Conservation (phyloP, 1,140 invertebrate genomes). For the Cryptotermes secundus region DNA sequence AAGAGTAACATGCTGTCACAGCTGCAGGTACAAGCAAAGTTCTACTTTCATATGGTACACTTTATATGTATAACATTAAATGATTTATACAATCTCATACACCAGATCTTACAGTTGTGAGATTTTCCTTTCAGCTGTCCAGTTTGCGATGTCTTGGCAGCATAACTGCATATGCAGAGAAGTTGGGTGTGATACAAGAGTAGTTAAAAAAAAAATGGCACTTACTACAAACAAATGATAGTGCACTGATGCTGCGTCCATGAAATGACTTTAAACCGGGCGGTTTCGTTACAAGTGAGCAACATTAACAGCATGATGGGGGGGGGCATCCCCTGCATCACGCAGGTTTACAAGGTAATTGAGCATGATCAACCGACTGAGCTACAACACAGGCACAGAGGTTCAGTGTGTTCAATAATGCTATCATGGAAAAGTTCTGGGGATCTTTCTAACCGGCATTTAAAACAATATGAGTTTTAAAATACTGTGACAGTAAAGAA, state of each 20-base stretch:
- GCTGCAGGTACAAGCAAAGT: not conserved
- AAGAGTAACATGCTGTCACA: not conserved
- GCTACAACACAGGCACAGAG: slow-evolving; percentile 10
- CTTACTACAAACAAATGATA: slow-evolving; percentile 4
- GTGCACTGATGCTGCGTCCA: slow-evolving; percentile 16
- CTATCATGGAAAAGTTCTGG: not conserved
- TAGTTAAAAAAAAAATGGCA: not conserved
- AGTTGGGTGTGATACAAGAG: not conserved
- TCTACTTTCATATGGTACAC: not conserved
- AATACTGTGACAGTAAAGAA: too few relatives aligned
- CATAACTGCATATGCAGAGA: not conserved
- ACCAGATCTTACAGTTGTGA: not conserved
- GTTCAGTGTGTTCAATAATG: not conserved
- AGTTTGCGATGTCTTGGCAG: not conserved
- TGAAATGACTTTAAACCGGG: slow-evolving; percentile 10
- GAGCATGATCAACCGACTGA: slow-evolving; percentile 10
- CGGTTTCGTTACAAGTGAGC: slow-evolving; percentile 7
- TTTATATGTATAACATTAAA: not conserved
- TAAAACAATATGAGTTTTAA: too few relatives aligned
- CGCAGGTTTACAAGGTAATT: slow-evolving; percentile 12
- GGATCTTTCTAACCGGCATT: not conserved
- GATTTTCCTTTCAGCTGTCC: not conserved
- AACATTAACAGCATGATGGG: slow-evolving; percentile 2
- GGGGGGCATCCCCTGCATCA: not conserved
- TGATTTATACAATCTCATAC: not conserved